Base-by-base conservation (phyloP, 2,113 vertebrate species). In the Tretioscincus oriximinensis region DNA sequence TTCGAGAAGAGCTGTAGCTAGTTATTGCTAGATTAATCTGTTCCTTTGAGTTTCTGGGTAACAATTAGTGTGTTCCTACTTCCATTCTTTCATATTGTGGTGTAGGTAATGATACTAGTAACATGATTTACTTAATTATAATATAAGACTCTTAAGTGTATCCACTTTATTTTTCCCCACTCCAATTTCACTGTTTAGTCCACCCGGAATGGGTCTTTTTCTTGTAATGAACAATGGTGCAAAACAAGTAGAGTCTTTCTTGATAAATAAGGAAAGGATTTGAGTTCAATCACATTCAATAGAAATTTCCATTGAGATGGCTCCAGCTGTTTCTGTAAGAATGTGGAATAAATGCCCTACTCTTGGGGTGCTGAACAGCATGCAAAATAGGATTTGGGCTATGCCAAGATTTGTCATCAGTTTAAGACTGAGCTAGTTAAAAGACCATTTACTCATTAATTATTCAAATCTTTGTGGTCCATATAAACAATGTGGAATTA, bases 201-300 rank as follows among this genome's bases (percentile, higher is more conserved):
- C 54, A 21, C 68, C 28, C 73, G 54, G 54, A 63, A 77, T 41
- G 75, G 18, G 20, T 77, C 71, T 83, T 26, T 81, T 84, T 75
- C 76, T 85, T 81, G 29, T 76, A 77, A 78, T 4, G 69, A 78
- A 85, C 76, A 78, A 0, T 24, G 58, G 12, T 77, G 73, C 76
- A 73, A 84, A 87, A 77, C 54, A 78, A 83, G 31, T 35, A 74
- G n/a, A 74, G 41, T 76, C 64, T 87, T 65, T 84, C 74, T 49
- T 51, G 22, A 49, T 70, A 81, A 85, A 83, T 83, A 82, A 74
- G 77, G 73, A 83, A 87, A 85, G 67, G 10, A 85, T 73, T 71
- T 58, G 2, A 9, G 70, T 83, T 80, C 80, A 45, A 28, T 86
- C 65, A 82, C 64, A 85, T 49, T 85, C 71, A 80, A 16, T 16